Evolutionary conservation across 2,113 vertebrate species (phyloP).

Genomic region (Pagrus major): DNA sequence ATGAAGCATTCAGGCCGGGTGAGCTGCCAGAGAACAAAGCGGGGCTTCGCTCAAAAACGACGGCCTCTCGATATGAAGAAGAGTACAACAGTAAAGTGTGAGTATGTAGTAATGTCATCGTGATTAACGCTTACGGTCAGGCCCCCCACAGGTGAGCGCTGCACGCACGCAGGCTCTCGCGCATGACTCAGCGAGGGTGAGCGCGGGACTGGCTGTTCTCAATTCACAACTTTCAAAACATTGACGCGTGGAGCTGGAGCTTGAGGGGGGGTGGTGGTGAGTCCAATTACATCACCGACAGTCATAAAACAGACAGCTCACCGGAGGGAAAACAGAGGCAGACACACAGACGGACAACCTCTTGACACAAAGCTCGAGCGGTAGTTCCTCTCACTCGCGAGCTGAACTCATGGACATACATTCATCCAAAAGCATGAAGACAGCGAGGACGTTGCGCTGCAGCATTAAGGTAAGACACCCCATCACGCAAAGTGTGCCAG

Average conservation of each 20-base stretch:
- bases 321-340: neutral
- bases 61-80: too few relatives aligned
- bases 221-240: constrained; percentile 65
- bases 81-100: too few relatives aligned
- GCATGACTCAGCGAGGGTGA: constrained; percentile 56
- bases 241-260: constrained; percentile 65
- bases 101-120: too few relatives aligned
- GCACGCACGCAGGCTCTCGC: neutral
- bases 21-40: constrained; percentile 19
- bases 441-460: constrained; percentile 32
- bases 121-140: neutral
- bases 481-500: too few relatives aligned
- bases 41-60: too few relatives aligned
- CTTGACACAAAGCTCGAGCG: constrained; percentile 8
- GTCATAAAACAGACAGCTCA: constrained; percentile 55
- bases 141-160: constrained; percentile 38
- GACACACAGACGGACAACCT: neutral
- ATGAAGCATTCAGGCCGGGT: constrained; percentile 6
- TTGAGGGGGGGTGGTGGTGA: too few relatives aligned
- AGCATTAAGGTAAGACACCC: constrained; percentile 80
- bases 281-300: constrained; percentile 71
- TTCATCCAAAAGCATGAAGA: constrained; percentile 57
- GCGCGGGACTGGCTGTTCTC: constrained; percentile 31
- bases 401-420: constrained; percentile 65
- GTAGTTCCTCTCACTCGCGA: too few relatives aligned